Base-by-base conservation (phyloP, 2,113 vertebrate species). In the Takifugu flavidus region DNA sequence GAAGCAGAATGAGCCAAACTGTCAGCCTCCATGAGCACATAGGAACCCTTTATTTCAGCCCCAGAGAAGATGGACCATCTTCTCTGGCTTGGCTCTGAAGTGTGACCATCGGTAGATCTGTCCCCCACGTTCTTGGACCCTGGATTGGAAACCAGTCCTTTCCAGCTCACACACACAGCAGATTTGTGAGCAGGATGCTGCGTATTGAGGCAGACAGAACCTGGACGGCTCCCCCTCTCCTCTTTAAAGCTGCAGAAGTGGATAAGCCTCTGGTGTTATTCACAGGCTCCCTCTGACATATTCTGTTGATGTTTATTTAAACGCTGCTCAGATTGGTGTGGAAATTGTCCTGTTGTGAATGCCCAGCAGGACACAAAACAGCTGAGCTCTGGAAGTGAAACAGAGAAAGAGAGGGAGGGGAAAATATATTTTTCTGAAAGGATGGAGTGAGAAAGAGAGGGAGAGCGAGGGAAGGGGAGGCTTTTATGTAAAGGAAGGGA, bases 221-320 rank as follows among this genome's bases (percentile, higher is more conserved):
- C 34, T 80, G 75, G 71, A 75, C 55, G 47, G 62, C 56, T 67
- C 27, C 39, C 81, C 45, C 75, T 67, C 14, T 53, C 60, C 77
- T 63, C 58, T 76, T 65, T 68, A 74, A 83, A 83, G 65, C 79
- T 67, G 72, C 28, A 53, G 45, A 60, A 75, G 78, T 66, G 79
- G 82, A 89, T 87, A 85, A 90, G 81, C 87, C 81, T 65, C 74
- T 68, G 74, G 87, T 83, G 75, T 80, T 82, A 76, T 85, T 84
- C 77, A 72, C 73, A 72, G 68, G 34, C 67, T 79, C 69, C 74
- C 50, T 74, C 70, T 80, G 75, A 84, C 74, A 76, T 82, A 67
- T 79, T 77, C 70, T 80, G 82, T 87, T 82, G 78, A 82, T 86
- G 83, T 86, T 84, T 84, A 79, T 86, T 82, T 82, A 79, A 86